A percentile compares a stretch with the other conserved stretches of the same genome.
Evolutionary conservation across 2,113 vertebrate genomes (phyloP).

Genomic region (Acanthisitta chloris): DNA sequence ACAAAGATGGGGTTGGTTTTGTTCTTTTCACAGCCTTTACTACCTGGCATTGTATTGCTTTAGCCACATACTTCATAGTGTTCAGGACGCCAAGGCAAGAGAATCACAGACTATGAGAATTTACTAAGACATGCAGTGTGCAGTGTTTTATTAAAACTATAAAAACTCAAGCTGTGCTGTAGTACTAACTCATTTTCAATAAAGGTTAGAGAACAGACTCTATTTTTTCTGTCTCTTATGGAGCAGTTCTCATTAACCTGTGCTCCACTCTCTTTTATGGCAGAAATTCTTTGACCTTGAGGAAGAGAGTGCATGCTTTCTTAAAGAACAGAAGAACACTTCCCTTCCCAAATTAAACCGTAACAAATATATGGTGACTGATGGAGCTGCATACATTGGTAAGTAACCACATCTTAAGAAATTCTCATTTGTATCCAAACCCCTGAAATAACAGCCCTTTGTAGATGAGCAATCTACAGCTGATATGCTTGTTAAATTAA

Average conservation of each 20-base stretch:
- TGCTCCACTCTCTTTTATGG: slow-evolving; percentile 24
- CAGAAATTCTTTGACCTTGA: slow-evolving; percentile 93
- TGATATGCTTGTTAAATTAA: background rate
- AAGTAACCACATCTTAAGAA: slow-evolving; percentile 40
- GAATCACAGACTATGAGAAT: background rate
- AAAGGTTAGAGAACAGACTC: background rate
- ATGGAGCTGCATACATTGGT: slow-evolving; percentile 90
- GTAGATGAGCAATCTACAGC: background rate
- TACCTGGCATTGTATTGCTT: background rate
- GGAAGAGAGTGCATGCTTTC: slow-evolving; percentile 74
- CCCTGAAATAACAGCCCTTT: background rate
- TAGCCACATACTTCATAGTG: background rate
- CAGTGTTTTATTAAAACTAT: background rate
- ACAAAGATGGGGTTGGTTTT: background rate
- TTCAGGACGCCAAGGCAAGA: background rate
- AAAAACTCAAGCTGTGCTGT: background rate
- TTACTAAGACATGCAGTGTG: background rate
- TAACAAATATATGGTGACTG: slow-evolving; percentile 96
- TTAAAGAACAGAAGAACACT: slow-evolving; percentile 80
- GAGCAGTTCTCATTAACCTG: background rate
- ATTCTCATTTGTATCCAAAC: background rate
- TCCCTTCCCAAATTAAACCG: slow-evolving; percentile 84
- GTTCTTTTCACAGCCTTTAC: background rate
- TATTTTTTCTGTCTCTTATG: background rate
- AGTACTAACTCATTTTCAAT: background rate